A percentile compares a stretch with the other conserved stretches of the same genome.
These are phyloP conservation scores for Antheraea pernyi DNA, from an alignment of 1,140 invertebrate genomes.

Conservation along the genomic window DNA sequence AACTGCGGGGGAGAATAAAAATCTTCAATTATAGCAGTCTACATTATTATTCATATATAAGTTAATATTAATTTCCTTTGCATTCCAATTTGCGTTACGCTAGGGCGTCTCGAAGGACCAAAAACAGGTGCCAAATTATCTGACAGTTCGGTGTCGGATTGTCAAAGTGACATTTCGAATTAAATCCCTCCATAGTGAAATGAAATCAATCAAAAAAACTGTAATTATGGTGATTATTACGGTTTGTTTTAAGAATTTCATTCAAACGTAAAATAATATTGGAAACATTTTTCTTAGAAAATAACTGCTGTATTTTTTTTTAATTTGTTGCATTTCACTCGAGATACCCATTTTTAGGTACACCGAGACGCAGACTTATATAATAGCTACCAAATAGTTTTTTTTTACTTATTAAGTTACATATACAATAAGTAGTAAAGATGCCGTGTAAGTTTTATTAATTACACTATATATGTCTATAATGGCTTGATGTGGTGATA, in stretches of 20 bases:
- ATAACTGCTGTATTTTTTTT: too few species aligned
- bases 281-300: too few species aligned
- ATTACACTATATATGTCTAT: slow-evolving; percentile 24
- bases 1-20: slow-evolving; percentile 35
- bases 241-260: too few species aligned
- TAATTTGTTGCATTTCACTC: slow-evolving; percentile 5
- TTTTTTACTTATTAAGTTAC: slow-evolving; percentile 65
- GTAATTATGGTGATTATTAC: too few species aligned
- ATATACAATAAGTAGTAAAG: slow-evolving; percentile 71
- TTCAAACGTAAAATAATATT: too few species aligned
- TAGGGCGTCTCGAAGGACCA: not conserved
- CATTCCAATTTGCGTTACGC: slow-evolving; percentile 37
- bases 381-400: slow-evolving; percentile 74
- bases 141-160: not conserved
- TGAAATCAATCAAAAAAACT: not conserved
- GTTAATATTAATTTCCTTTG: slow-evolving; percentile 46
- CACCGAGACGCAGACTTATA: slow-evolving; percentile 61
- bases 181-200: not conserved
- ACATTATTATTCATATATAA: slow-evolving; percentile 36
- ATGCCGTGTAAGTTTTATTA: slow-evolving; percentile 33
- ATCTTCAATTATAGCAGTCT: slow-evolving; percentile 48
- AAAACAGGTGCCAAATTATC: not conserved
- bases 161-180: not conserved
- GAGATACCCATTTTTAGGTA: slow-evolving; percentile 27
- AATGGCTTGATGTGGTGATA: slow-evolving; percentile 26